Evolutionary conservation across 2,113 vertebrate species (phyloP).

Genomic region (Forbesichthys papilliferus): DNA sequence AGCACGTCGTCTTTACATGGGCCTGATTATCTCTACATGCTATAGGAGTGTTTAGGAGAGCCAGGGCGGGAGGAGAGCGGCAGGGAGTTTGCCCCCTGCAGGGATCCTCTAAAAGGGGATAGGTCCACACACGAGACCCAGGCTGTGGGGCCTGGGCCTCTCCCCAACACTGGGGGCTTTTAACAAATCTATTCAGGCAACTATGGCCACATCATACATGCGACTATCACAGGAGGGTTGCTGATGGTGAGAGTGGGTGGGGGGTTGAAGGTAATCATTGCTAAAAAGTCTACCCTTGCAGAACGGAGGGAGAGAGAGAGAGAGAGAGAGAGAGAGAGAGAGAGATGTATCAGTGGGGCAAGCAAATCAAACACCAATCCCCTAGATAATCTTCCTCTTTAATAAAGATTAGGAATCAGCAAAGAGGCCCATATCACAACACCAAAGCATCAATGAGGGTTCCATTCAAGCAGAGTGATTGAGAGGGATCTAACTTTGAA

Average conservation of each 20-base stretch:
- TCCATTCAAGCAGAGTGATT: constrained; percentile 59
- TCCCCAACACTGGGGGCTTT: constrained; percentile 86
- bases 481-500: constrained; percentile 40
- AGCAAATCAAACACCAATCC: constrained; percentile 71
- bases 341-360: constrained; percentile 66
- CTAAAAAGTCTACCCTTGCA: constrained; percentile 48
- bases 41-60: constrained; percentile 80
- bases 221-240: constrained; percentile 53
- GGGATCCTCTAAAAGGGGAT: constrained; percentile 82
- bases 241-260: constrained; percentile 48
- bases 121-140: constrained; percentile 81
- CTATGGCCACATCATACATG: constrained; percentile 72
- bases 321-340: constrained; percentile 58
- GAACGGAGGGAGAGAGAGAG: constrained; percentile 44
- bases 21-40: constrained; percentile 99
- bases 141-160: constrained; percentile 77
- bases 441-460: constrained; percentile 64
- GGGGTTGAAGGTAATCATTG: constrained; percentile 64
- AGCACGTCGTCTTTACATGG: constrained; percentile 99
- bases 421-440: constrained; percentile 62
- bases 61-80: constrained; percentile 52
- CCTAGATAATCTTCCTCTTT: constrained; percentile 71
- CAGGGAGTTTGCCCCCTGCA: constrained; percentile 79
- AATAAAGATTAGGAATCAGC: constrained; percentile 69
- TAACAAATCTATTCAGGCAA: constrained; percentile 93